These are phyloP conservation scores for Ornithorhynchus anatinus DNA, from an alignment of 2,113 vertebrate species.

Conservation along the genomic window DNA sequence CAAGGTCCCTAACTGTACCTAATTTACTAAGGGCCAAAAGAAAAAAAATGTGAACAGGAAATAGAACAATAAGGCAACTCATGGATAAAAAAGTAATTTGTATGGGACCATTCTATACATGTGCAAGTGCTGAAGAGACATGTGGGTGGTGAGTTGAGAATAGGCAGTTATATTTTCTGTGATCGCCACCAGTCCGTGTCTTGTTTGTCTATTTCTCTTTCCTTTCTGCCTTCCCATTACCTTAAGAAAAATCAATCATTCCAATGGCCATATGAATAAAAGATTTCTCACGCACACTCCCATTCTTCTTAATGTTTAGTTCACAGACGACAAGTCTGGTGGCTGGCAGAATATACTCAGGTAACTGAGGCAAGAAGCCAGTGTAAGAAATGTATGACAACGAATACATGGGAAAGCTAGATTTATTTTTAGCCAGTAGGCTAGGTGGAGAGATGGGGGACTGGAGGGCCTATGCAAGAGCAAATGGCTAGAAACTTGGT, in stretches of 20 bases:
- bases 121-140: too few relatives aligned
- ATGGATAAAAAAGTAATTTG: too few relatives aligned
- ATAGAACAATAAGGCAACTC: too few relatives aligned
- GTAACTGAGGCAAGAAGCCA: background rate
- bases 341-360: background rate
- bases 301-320: background rate
- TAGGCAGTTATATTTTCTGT: too few relatives aligned
- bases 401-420: background rate
- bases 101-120: too few relatives aligned
- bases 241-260: background rate
- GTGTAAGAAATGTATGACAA: background rate
- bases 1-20: too few relatives aligned
- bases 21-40: too few relatives aligned
- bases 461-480: background rate
- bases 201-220: background rate
- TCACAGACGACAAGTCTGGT: background rate
- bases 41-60: too few relatives aligned
- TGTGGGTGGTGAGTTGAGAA: too few relatives aligned
- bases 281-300: background rate
- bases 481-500: slow-evolving; percentile 14
- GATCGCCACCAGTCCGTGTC: too few relatives aligned
- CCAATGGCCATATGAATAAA: background rate
- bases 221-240: background rate
- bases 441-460: too few relatives aligned
- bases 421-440: background rate